Base-by-base conservation (phyloP, 1,140 invertebrate species). In the Halictus rubicundus region DNA sequence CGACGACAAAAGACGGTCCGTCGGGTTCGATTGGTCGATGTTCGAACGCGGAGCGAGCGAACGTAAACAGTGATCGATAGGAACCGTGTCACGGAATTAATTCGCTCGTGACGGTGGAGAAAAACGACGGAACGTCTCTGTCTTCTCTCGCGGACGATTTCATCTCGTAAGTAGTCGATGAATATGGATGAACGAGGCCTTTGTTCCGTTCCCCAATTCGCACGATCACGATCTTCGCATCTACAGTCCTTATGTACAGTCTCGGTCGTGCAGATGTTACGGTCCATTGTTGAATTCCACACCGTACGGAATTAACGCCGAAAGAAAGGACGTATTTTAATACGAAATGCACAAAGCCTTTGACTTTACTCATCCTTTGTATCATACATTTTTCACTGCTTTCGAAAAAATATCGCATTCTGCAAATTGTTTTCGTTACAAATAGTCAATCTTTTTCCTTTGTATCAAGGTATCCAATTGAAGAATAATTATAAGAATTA, bases 81-180 rank as follows among this genome's bases (percentile, higher is more conserved):
- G 42, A 73, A 82, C 65, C 83, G 87, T 88, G 85, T 75, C 78
- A n/a, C 46, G 66, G 83, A 86, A 89, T 88, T 88, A 84, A 89
- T 87, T 86, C 39, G 73, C 64, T 83, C 21, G 69, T 64, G 70
- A 83, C 68, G 49, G 42, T 64, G 2, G 68, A 79, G 78, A 84
- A 82, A 82, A 85, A 83, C 68, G 54, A 73, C 54, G 72, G 37
- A 69, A 63, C 60, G 71, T 49, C 76, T 63, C 46, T 46, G 64
- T 59, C 72, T 82, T 27, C 61, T 81, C 77, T 77, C 61, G 79
- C 60, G 49, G 52, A 73, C 65, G 63, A 60, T 60, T 73, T 21
- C 65, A 39, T 83, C 60, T 68, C 73, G 61, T 88, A 85, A 88
- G 81, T 75, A 79, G 25, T 25, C 76, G 77, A 86, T 88, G 79